Evolutionary conservation across 35 echinoderm and acorn worm species (phyloP).

Genomic region (Diadema setosum): DNA sequence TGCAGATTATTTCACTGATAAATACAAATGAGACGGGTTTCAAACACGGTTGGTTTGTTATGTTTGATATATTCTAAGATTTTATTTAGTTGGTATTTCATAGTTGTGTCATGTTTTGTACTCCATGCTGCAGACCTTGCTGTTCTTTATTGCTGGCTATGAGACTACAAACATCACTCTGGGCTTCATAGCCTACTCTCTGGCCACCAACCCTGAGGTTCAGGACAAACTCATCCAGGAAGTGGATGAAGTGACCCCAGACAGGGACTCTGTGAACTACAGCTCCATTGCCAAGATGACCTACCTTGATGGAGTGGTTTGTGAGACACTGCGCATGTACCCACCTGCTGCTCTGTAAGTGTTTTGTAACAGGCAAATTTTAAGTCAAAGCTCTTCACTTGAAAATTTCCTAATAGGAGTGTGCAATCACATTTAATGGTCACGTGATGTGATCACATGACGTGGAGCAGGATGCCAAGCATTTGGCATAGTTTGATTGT

Average conservation of each 20-base stretch:
- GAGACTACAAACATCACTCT: conserved; percentile 47
- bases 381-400: too few relatives aligned
- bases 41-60: too few relatives aligned
- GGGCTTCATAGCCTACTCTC: conserved; percentile 16
- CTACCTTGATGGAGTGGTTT: conserved; percentile 18
- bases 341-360: not conserved
- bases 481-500: too few relatives aligned
- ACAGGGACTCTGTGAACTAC: not conserved
- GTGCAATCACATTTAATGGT: too few relatives aligned
- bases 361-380: too few relatives aligned
- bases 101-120: not conserved
- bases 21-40: too few relatives aligned
- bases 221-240: conserved; percentile 59
- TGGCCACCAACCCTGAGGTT: conserved; percentile 52
- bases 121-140: not conserved
- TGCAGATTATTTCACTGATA: too few relatives aligned
- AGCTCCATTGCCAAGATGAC: not conserved
- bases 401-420: too few relatives aligned
- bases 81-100: not conserved
- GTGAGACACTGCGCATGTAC: conserved; percentile 36
- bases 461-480: too few relatives aligned
- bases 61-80: too few relatives aligned
- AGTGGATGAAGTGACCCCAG: conserved; percentile 32
- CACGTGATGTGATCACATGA: too few relatives aligned
- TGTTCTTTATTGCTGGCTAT: conserved; percentile 49